Evolutionary conservation across 2,113 vertebrate genomes (phyloP).

Genomic region (Bufo gargarizans): DNA sequence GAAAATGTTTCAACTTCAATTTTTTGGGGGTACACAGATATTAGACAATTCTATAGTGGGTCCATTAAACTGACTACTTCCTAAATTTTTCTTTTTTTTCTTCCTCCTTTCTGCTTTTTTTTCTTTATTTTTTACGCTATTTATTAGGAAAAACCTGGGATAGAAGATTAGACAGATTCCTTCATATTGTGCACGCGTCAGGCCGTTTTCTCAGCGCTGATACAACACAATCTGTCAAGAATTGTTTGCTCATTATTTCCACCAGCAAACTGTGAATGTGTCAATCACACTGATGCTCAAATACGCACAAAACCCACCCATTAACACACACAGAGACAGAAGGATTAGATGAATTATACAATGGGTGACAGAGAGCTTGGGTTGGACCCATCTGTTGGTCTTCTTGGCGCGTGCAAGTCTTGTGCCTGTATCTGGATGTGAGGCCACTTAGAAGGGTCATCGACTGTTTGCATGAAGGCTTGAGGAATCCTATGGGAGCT

Average conservation of each 20-base stretch:
- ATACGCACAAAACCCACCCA: background rate
- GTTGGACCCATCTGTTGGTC: slow-evolving; percentile 1
- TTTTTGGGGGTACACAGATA: background rate
- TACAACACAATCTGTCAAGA: background rate
- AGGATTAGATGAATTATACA: slow-evolving; percentile 21
- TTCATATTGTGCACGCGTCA: background rate
- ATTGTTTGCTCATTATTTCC: background rate
- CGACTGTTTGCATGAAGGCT: background rate
- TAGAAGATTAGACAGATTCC: background rate
- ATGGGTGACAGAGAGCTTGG: background rate
- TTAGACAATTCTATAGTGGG: too few species aligned
- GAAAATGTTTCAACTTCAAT: background rate
- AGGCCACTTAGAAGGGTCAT: background rate
- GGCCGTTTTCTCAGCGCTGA: background rate
- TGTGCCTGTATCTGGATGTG: background rate
- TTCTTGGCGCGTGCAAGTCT: slow-evolving; percentile 6
- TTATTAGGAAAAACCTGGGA: background rate
- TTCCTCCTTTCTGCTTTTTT: background rate
- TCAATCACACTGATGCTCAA: background rate
- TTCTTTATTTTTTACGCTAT: too few species aligned
- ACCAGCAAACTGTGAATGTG: background rate
- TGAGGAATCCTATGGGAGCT: background rate
- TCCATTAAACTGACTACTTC: too few species aligned
- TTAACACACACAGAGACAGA: slow-evolving; percentile 11
- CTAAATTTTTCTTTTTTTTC: too few species aligned